Evolutionary conservation across 2,113 vertebrate species (phyloP), one percentile per base, ranked within the genome.

Genomic region (Vanacampus margaritifer): DNA sequence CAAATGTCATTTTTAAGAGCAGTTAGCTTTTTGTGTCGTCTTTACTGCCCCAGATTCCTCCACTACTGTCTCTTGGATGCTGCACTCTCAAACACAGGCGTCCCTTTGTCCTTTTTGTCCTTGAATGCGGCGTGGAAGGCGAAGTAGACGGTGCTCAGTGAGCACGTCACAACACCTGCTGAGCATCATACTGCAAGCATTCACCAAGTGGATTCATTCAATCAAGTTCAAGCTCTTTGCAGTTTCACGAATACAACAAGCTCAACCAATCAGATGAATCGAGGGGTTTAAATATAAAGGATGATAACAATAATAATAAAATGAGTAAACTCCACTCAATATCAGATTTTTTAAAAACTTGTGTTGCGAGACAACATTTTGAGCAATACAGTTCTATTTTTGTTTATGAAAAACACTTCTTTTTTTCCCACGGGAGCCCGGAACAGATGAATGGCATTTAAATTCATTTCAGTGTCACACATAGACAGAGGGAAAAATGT

Each of bases 1-100:
- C 26, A 35, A 41, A 61, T 64, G 65, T 79, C 72, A 84, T 87
- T 85, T 86, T 84, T 77, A 78, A 84, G 81, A 57, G 71, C 75
- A 74, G 1, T 61, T 41, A 69, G 45, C 67, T 78, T 71, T 76
- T 67, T 78, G 73, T 82, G 80, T 75, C 73, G 82, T 82, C 75
- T 82, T 79, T 78, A 73, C 74, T 64, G 74, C 80, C 69, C 68
- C 68, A 74, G 63, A 77, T 79, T 80, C 39, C 74, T 76, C 48
- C 36, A 60, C 74, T 43, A 70, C 56, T 28, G 76, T 79, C 80
- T 83, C 77, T 79, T 60, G 75, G 85, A 80, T 76, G 65, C 67
- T 51, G 61, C 66, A n/a, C 69, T 82, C 67, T 71, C 72, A 69
- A 82, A 73, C 8, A 48, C 58, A 45, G 3, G 16, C 37, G 3